Conservation (phyloP, 2,888 invertebrate genomes). For the Pandemis heparana region DNA sequence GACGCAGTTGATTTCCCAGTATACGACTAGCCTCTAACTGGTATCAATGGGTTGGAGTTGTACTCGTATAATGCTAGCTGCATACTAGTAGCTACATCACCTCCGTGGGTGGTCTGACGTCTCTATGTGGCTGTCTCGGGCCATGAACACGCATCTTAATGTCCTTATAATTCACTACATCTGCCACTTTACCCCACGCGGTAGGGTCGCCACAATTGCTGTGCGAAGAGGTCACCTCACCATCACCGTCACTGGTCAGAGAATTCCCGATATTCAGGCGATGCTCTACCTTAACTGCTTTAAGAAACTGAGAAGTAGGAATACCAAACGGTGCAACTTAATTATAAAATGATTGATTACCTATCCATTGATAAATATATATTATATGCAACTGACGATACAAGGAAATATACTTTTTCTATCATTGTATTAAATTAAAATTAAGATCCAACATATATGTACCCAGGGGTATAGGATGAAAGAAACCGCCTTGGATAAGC, state of each 20-base stretch:
- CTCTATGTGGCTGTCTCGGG: conserved; percentile 68
- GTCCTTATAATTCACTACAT: conserved; percentile 81
- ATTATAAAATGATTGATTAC: no score
- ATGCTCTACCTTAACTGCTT: neutral
- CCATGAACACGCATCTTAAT: conserved; percentile 75
- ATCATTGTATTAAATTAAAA: neutral
- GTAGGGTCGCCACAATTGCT: conserved; percentile 52
- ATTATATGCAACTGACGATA: no score
- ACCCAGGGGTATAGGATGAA: neutral
- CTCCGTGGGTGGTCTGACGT: conserved; percentile 79
- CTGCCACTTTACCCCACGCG: conserved; percentile 65
- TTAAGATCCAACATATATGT: neutral
- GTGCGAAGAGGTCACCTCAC: conserved; percentile 36
- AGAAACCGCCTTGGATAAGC: neutral
- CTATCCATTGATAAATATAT: no score
- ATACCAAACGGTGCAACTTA: no score
- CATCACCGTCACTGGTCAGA: conserved; percentile 14
- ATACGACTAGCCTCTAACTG: conserved; percentile 34
- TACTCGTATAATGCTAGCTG: conserved; percentile 42
- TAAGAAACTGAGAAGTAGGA: neutral
- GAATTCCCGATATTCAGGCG: neutral
- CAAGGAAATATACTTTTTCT: neutral
- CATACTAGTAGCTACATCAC: conserved; percentile 50
- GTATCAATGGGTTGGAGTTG: conserved; percentile 35
- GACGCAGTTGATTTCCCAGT: conserved; percentile 32